Evolutionary conservation across 2,888 invertebrate genomes (phyloP), one percentile per base, ranked within the genome.

Genomic region (Nasonia oneida): DNA sequence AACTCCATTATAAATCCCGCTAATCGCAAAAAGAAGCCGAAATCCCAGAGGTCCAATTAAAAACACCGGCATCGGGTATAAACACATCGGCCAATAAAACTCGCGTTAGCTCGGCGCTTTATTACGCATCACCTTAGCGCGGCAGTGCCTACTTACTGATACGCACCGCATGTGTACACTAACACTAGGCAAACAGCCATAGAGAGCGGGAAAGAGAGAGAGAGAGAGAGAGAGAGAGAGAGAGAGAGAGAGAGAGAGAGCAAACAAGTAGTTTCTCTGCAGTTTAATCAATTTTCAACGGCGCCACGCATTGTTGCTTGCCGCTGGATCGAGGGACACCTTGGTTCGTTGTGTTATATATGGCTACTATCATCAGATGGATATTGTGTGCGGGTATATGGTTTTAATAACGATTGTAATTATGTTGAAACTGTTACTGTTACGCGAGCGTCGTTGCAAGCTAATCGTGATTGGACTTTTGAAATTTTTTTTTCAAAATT

Each of bases 11-110:
- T 12, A 12, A 12, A 10, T 12, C 2, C 2, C 1, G 2, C 10
- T 12, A 47, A 42, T 42, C 10, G 6, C 29, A 29, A 6, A 61
- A 23, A 61, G 23, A 61, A 61, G 57, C n/a, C 23, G 15, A 23
- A 61, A 61, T 6, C 57, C n/a, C 57, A 6, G 1, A 29, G 6
- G 2, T 23, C 8, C n/a, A n/a, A 61, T 61, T n/a, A n/a, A 61
- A 61, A n/a, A 29, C 29, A 57, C n/a, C 6, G n/a, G 42, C 42
- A 42, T 8, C 57, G 23, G n/a, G 57, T 67, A 33, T 33, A 67
- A 29, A 67, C 67, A 67, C 67, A 67, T 10, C 6, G 67, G 12
- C 29, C 67, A 67, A 67, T 67, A 67, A 67, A 67, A 67, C 67
- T 67, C 67, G 29, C 6, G 1, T 23, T n/a, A n/a, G 6, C 61